Evolutionary conservation across 2,797 vertebrate genomes (phyloP).

Genomic region (Benthosema pterotum): DNA sequence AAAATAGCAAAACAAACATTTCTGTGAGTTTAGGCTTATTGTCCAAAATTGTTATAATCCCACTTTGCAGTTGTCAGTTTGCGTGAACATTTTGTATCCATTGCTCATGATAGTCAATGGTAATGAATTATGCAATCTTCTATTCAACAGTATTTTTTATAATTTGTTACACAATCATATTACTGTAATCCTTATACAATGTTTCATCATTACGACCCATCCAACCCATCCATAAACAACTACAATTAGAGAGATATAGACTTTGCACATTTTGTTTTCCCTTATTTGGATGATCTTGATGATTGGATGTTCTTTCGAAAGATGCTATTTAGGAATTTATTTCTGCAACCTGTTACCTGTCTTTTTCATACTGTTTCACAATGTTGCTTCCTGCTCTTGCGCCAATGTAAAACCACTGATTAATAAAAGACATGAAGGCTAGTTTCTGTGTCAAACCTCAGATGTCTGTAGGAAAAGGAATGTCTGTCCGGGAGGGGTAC

Average conservation of each 20-base stretch:
- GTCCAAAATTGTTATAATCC: too few relatives aligned
- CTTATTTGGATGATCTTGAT: slow-evolving; percentile 22
- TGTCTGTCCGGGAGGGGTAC: too few relatives aligned
- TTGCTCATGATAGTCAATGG: too few relatives aligned
- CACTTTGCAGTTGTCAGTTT: too few relatives aligned
- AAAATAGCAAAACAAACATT: too few relatives aligned
- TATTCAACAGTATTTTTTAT: not conserved
- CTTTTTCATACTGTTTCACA: slow-evolving; percentile 29
- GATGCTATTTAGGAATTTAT: slow-evolving; percentile 13
- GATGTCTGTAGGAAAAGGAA: not conserved
- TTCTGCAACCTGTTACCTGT: slow-evolving; percentile 38
- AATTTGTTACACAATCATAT: too few relatives aligned
- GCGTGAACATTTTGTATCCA: too few relatives aligned
- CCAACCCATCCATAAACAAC: not conserved
- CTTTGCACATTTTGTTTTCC: not conserved
- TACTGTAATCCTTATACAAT: not conserved
- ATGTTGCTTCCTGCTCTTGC: slow-evolving; percentile 55
- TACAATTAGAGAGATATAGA: not conserved
- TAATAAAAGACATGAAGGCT: slow-evolving; percentile 64
- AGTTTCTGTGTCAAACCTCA: not conserved
- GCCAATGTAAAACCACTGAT: slow-evolving; percentile 52
- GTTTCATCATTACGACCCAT: not conserved
- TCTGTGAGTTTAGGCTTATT: too few relatives aligned
- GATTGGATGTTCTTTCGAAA: slow-evolving; percentile 30
- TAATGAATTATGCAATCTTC: too few relatives aligned